Evolutionary conservation across 2,113 vertebrate genomes (phyloP).

Genomic region (Nothocercus nigrocapillus): DNA sequence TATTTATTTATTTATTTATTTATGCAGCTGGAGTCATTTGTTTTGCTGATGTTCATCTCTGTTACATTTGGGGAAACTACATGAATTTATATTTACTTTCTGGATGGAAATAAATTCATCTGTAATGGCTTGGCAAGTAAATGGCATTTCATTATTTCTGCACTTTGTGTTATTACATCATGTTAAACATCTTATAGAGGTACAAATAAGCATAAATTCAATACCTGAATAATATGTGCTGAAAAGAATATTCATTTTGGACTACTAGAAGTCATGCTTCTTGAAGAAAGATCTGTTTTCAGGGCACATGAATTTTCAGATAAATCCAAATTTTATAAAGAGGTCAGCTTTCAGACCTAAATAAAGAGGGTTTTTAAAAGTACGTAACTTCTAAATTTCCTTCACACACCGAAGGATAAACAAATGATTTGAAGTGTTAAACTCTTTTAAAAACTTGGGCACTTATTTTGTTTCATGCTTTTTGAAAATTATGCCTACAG

Average conservation of each 20-base stretch:
- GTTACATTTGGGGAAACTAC: neutral
- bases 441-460: neutral
- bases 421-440: neutral
- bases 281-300: neutral
- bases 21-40: neutral
- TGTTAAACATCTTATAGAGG: neutral
- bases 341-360: neutral
- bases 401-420: neutral
- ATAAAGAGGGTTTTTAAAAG: neutral
- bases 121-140: neutral
- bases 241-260: neutral
- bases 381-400: neutral
- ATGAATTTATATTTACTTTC: slow-evolving; percentile 2
- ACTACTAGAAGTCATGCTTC: neutral
- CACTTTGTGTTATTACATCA: neutral
- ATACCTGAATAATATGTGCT: neutral
- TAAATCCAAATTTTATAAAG: neutral
- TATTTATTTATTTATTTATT: neutral
- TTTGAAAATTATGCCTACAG: rapidly evolving
- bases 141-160: slow-evolving; percentile 9
- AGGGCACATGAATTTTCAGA: neutral
- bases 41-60: neutral
- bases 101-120: neutral
- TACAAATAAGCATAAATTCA: slow-evolving; percentile 5
- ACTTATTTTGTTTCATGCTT: neutral